Evolutionary conservation across 1,140 invertebrate species (phyloP).

Genomic region (Leptinotarsa undecemlineata): DNA sequence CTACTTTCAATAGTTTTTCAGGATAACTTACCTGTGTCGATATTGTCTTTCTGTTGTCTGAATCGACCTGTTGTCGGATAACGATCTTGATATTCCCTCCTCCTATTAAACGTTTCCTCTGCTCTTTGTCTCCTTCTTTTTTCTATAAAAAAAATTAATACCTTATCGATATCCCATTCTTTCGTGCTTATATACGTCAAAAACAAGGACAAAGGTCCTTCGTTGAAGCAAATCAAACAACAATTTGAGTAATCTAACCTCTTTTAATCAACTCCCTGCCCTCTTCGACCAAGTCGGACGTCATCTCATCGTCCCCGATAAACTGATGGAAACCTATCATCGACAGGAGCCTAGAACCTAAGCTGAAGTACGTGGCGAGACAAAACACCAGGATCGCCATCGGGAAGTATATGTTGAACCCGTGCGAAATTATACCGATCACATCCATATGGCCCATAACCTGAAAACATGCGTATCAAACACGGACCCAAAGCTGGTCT

Average conservation of each 20-base stretch:
- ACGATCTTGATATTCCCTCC: slow-evolving; percentile 72
- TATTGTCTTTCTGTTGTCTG: slow-evolving; percentile 60
- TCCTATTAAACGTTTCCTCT: slow-evolving; percentile 74
- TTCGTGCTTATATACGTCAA: too few species aligned
- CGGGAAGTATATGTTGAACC: slow-evolving; percentile 99
- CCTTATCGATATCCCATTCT: too few species aligned
- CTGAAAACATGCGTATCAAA: slow-evolving; percentile 58
- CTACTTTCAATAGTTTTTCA: background rate
- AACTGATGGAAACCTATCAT: slow-evolving; percentile 95
- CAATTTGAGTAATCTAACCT: slow-evolving; percentile 58
- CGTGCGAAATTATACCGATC: slow-evolving; percentile 93
- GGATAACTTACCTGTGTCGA: slow-evolving; percentile 57
- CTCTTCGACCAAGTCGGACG: slow-evolving; percentile 90
- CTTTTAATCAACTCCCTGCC: slow-evolving; percentile 86
- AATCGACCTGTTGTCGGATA: slow-evolving; percentile 62
- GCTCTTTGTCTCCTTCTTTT: slow-evolving; percentile 78
- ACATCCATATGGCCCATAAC: slow-evolving; percentile 99
- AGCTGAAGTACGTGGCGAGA: slow-evolving; percentile 91
- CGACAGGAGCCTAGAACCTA: slow-evolving; percentile 87
- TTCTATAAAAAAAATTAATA: slow-evolving; percentile 59
- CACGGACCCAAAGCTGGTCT: background rate
- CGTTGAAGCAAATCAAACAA: too few species aligned
- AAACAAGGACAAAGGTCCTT: too few species aligned
- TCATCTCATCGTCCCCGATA: slow-evolving; percentile 90
- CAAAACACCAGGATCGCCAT: slow-evolving; percentile 95